Evolutionary conservation across 37 sponge, comb jelly and placozoan species (phyloP).

Genomic region (Amphimedon queenslandica): DNA sequence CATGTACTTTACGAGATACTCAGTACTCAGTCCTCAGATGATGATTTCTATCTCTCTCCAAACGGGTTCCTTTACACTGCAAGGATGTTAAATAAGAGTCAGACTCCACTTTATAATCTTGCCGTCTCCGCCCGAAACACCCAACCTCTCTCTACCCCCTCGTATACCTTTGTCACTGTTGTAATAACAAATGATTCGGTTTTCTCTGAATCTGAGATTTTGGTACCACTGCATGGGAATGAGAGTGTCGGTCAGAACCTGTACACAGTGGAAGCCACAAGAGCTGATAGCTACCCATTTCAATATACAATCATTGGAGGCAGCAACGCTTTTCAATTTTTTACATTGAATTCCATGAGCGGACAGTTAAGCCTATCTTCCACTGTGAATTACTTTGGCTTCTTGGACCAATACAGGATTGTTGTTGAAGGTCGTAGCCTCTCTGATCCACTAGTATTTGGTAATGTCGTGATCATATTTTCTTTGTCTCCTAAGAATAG

Average conservation of each 20-base stretch:
- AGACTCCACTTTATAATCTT: neutral
- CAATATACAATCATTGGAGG: conserved; percentile 16
- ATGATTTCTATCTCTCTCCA: too few relatives aligned
- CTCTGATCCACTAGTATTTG: neutral
- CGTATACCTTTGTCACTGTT: neutral
- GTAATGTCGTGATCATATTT: neutral
- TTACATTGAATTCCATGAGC: neutral
- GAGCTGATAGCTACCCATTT: conserved; percentile 4
- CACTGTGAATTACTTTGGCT: neutral
- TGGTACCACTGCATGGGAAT: neutral
- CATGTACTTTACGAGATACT: too few relatives aligned
- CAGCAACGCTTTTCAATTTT: neutral
- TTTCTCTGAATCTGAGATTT: neutral
- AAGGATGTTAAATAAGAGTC: neutral
- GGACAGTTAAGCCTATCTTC: neutral
- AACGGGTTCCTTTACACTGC: neutral
- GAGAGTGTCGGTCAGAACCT: neutral
- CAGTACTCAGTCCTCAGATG: too few relatives aligned
- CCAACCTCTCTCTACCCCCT: neutral
- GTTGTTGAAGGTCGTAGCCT: neutral
- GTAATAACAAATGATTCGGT: neutral
- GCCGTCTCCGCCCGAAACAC: neutral
- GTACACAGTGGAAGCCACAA: neutral
- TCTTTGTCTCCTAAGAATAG: neutral
- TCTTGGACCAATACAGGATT: neutral